Evolutionary conservation across 2,113 vertebrate species (phyloP).

Genomic region (Podocnemis expansa): DNA sequence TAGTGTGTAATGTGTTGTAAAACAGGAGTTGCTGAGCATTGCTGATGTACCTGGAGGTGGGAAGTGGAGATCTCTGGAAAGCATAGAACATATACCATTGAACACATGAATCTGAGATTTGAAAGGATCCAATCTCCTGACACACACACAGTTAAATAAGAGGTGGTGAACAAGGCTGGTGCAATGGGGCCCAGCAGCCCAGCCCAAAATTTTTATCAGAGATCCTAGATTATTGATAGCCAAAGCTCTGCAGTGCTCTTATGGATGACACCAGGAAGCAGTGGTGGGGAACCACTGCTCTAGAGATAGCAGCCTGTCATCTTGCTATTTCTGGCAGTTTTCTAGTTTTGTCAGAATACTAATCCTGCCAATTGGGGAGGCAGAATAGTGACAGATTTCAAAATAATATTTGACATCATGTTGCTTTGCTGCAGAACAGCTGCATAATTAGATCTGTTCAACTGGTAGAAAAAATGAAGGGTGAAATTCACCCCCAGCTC

Average conservation of each 20-base stretch:
- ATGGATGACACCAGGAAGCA: neutral
- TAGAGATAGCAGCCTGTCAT: neutral
- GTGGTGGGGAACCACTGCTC: neutral
- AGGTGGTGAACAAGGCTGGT: neutral
- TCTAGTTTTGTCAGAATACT: neutral
- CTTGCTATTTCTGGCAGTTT: neutral
- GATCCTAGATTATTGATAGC: neutral
- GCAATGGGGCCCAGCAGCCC: accelerated
- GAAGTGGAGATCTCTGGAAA: neutral
- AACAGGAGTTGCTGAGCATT: neutral
- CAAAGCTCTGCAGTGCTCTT: neutral
- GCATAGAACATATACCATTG: accelerated
- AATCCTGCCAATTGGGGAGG: slow-evolving; percentile 26
- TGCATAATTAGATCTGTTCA: slow-evolving; percentile 54
- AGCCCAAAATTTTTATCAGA: neutral
- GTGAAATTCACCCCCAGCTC: slow-evolving; percentile 24
- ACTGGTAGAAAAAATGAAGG: neutral
- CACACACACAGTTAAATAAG: neutral
- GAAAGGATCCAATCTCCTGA: neutral
- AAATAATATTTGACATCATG: neutral
- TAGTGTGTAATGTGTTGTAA: neutral
- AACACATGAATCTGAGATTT: neutral
- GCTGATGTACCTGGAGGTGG: neutral
- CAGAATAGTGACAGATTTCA: slow-evolving; percentile 26
- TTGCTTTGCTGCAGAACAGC: neutral